Conservation (phyloP, 2,888 invertebrate genomes). For the Leptopilina drosophilae region DNA sequence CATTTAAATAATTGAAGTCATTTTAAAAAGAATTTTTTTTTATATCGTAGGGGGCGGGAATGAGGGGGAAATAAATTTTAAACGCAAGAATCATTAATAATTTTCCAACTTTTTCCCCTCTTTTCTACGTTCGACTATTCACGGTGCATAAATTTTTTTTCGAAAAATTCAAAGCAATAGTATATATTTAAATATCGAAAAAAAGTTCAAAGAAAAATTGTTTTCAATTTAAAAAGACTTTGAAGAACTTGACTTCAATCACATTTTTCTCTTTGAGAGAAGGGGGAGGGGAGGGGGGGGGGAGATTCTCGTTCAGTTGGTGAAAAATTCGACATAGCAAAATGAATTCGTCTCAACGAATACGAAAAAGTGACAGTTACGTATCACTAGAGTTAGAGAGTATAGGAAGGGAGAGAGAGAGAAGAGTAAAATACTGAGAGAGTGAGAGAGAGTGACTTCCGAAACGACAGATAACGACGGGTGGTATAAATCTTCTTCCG, state of each 20-base stretch:
- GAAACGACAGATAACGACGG: slow-evolving; percentile 72
- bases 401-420: slow-evolving; percentile 11
- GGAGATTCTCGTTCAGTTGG: too few species aligned
- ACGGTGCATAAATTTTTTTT: background rate
- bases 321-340: slow-evolving; percentile 17
- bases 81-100: too few species aligned
- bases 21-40: too few species aligned
- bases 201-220: slow-evolving; percentile 19
- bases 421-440: slow-evolving; percentile 31
- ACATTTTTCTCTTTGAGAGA: slow-evolving; percentile 2
- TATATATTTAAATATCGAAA: background rate
- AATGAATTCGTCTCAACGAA: slow-evolving; percentile 47
- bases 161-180: background rate
- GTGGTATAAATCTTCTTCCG: slow-evolving; percentile 75
- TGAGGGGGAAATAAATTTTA: too few species aligned
- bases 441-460: slow-evolving; percentile 54
- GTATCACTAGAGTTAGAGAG: slow-evolving; percentile 44
- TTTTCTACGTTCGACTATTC: too few species aligned
- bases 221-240: slow-evolving; percentile 8
- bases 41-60: too few species aligned
- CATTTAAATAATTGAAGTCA: too few species aligned
- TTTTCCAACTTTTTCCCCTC: too few species aligned
- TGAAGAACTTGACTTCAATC: background rate
- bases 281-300: background rate
- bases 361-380: slow-evolving; percentile 56